Conservation (phyloP, 1,140 invertebrate species). For the Cydia splendana region DNA sequence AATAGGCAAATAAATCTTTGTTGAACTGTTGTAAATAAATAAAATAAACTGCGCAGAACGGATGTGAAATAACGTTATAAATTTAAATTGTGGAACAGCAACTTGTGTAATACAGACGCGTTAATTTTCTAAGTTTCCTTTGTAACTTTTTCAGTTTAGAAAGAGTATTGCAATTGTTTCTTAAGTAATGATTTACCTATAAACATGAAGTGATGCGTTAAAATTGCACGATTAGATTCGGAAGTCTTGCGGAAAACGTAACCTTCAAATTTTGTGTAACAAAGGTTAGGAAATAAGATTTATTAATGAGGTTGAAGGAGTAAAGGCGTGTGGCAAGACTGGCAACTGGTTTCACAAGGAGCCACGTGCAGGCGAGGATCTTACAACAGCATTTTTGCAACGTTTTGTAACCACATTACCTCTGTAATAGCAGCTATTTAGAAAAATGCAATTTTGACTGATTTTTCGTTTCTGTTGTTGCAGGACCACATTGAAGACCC, state of each 20-base stretch:
- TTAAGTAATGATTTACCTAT: slow-evolving; percentile 11
- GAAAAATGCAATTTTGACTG: slow-evolving; percentile 58
- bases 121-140: neutral
- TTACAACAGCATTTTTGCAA: slow-evolving; percentile 73
- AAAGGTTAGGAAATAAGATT: slow-evolving; percentile 63
- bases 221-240: slow-evolving; percentile 18
- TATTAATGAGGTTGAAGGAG: slow-evolving; percentile 64
- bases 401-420: slow-evolving; percentile 60
- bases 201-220: slow-evolving; percentile 23
- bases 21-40: no score
- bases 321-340: slow-evolving; percentile 64
- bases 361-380: slow-evolving; percentile 65
- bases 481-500: slow-evolving; percentile 74
- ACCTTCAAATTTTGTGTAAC: slow-evolving; percentile 53
- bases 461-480: slow-evolving; percentile 69
- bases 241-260: slow-evolving; percentile 55
- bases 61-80: neutral
- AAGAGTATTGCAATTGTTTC: neutral
- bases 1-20: no score
- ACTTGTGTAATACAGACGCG: neutral
- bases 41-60: neutral
- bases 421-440: slow-evolving; percentile 39
- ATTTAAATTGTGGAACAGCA: neutral
- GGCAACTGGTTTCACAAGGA: slow-evolving; percentile 69
- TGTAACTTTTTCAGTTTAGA: neutral